Percentiles rank a stretch among this genome's conserved stretches.
Evolutionary conservation across 2,888 invertebrate genomes (phyloP).

Genomic region (Polymixis flavicincta): DNA sequence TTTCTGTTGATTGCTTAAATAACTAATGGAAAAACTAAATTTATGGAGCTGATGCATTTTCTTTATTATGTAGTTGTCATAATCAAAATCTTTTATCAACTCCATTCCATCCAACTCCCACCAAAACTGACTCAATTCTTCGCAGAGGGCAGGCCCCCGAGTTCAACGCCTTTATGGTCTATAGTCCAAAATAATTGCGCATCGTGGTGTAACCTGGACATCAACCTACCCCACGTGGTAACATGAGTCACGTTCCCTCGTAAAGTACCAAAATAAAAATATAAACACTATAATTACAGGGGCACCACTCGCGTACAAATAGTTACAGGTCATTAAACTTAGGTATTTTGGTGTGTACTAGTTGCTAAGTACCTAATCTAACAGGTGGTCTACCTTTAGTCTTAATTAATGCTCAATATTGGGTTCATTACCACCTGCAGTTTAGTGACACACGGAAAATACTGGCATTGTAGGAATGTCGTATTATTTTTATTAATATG

Average conservation of each 20-base stretch:
- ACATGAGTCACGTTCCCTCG: slow-evolving; percentile 14
- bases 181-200: slow-evolving; percentile 52
- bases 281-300: slow-evolving; percentile 47
- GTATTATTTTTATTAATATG: slow-evolving; percentile 22
- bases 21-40: background rate
- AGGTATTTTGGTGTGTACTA: slow-evolving; percentile 40
- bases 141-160: slow-evolving; percentile 13
- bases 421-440: slow-evolving; percentile 54
- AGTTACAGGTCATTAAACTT: slow-evolving; percentile 54
- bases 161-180: slow-evolving; percentile 51
- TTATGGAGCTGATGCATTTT: background rate
- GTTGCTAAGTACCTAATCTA: slow-evolving; percentile 42
- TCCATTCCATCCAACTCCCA: background rate
- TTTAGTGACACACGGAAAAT: slow-evolving; percentile 51
- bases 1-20: too few relatives aligned
- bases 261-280: slow-evolving; percentile 36
- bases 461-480: slow-evolving; percentile 35
- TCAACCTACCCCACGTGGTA: slow-evolving; percentile 49
- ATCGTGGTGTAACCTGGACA: slow-evolving; percentile 49
- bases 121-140: slow-evolving; percentile 5
- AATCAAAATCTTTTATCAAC: background rate
- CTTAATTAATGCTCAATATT: slow-evolving; percentile 49
- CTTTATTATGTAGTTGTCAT: background rate
- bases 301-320: slow-evolving; percentile 31
- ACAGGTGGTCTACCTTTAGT: slow-evolving; percentile 50